Evolutionary conservation across 2,888 invertebrate species (phyloP).

Genomic region (Pammene fasciana): DNA sequence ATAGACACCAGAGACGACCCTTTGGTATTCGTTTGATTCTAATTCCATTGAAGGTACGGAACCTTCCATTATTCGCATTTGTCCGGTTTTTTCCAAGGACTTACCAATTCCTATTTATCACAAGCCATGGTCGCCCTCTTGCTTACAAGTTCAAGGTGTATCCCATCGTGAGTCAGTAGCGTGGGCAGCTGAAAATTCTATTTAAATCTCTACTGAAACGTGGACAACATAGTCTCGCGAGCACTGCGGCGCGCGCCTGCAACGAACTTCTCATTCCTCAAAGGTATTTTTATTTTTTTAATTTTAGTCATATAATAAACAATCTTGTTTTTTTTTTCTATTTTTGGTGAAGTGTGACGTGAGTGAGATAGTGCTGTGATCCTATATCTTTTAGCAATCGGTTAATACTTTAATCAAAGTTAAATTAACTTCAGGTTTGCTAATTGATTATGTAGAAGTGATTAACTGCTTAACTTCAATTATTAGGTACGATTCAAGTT

Average conservation of each 20-base stretch:
- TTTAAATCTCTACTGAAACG: constrained; percentile 71
- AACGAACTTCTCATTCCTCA: constrained; percentile 65
- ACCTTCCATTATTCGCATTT: too few species aligned
- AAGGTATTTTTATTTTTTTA: constrained; percentile 49
- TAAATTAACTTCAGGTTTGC: too few species aligned
- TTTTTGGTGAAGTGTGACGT: too few species aligned
- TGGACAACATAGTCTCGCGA: constrained; percentile 65
- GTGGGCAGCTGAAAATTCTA: constrained; percentile 79
- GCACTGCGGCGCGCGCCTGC: constrained; percentile 76
- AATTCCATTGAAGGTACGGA: too few species aligned
- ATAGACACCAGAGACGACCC: too few species aligned
- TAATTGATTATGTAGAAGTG: too few species aligned
- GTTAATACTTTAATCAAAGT: too few species aligned
- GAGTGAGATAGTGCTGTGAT: constrained; percentile 17
- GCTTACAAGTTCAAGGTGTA: constrained; percentile 77
- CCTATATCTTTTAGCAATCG: too few species aligned
- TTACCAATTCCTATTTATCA: neutral
- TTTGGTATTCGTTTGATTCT: too few species aligned
- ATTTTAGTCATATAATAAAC: constrained; percentile 23
- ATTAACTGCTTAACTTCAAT: too few species aligned
- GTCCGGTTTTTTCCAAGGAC: neutral
- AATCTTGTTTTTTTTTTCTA: constrained; percentile 3
- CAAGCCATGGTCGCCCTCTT: constrained; percentile 45
- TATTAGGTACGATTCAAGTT: too few species aligned
- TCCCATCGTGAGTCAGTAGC: constrained; percentile 68